Base-by-base conservation (phyloP, 1,140 invertebrate genomes). In the Brachionus paranguensis region DNA sequence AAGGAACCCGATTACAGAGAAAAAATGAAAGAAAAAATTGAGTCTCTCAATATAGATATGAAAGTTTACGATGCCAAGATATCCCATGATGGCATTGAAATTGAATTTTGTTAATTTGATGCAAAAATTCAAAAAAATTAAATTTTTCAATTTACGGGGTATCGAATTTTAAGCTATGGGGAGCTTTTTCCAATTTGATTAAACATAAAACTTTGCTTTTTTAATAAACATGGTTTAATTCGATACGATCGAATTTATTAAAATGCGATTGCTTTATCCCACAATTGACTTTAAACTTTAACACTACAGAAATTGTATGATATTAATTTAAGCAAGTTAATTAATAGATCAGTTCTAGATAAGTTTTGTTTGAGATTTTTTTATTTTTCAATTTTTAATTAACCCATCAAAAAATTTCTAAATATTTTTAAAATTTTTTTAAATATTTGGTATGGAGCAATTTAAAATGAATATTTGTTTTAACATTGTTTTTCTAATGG, bases 1-100 rank as follows among this genome's bases (percentile, higher is more conserved):
- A 89, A 88, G 74, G 86, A 89, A 50, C 84, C 86, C 1, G 79
- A 87, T 60, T 72, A 68, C 8, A 84, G 79, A 60, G 84, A 74
- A 7, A 27, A 84, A 12, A 86, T 89, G 24, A 50, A 85, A 41
- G 76, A 86, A 1, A 65, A 87, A n/a, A 53, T 87, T 5, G 5
- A 76, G 24, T 29, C 24, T 11, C 4, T 50, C 24, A 47, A 76
- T 27, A 14, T 60, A 10, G 27, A 68, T 1, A 68, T 68, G 53
- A 60, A 81, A 68, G 37, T 81, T 60, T 81, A 64, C 33, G 78
- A 81, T 81, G 78, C 78, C 12, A 64, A 81, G 60, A 64, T 81
- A 45, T 81, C 53, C 17, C 17, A 43, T 2, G 64, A 68, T 29
- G 78, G 78, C 37, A 81, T 81, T 14, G 53, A 81, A 68, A 60